Base-by-base conservation (phyloP, 1,140 invertebrate genomes). In the Cydia fagiglandana region DNA sequence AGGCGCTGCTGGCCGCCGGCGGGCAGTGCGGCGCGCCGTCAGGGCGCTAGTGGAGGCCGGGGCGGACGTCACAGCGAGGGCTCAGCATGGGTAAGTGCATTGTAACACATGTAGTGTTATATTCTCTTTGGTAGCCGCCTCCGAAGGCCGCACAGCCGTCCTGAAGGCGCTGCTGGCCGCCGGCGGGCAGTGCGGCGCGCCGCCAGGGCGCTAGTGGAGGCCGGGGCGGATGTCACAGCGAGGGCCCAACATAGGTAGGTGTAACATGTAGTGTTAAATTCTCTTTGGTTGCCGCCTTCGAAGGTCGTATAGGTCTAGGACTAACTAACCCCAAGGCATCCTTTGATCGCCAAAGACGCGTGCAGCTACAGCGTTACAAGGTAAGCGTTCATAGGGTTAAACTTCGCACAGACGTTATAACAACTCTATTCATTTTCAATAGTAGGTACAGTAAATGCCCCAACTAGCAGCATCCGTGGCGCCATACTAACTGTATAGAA, bases 161-260 rank as follows among this genome's bases (percentile, higher is more conserved):
- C 98, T 98, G 3, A 94, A 95, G 78, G 95, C 98, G 76, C 94
- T 99, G 15, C 94, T 98, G 4, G 96, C 96, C 79, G 96, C 97
- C 84, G 96, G 95, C 75, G 97, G 97, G 64, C 94, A 96, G 74
- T 96, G 97, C 78, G 96, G 97, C 84, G 94, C 96, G 5, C 99
- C 95, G 98, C 99, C 12, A 95, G 97, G 75, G 97, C 98, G 90
- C 93, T 99, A 20, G 93, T 99, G 20, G 96, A 98, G 80, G 96
- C 98, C 76, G 95, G 94, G 81, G 96, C 95, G 78, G 96, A 94
- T 79, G 95, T 97, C 20, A 94, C 96, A 76, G 95, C 95, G 56
- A 94, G 93, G 20, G 96, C 96, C 0, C 56, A 61, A 24, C 96
- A 96, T 68, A 98, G 98, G 92, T 92, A 34, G 75, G 9, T n/a